Evolutionary conservation across 2,113 vertebrate species (phyloP), one percentile per base, ranked within the genome.

Genomic region (Prochilodus magdalenae): DNA sequence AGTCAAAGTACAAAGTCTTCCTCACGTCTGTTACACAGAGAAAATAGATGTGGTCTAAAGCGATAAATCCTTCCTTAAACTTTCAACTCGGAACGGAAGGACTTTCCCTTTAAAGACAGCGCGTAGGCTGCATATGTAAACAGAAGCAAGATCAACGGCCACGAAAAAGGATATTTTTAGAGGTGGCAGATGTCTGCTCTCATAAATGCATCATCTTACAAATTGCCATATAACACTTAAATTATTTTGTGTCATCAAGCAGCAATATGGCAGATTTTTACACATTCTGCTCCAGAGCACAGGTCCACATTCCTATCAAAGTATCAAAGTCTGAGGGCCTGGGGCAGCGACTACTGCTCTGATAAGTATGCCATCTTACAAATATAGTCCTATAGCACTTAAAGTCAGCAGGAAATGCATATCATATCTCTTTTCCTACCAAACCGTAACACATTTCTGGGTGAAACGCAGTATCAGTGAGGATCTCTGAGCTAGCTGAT

Each of bases 251-350:
- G 30, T 49, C 70, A 73, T 62, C 51, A 15, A 30, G 12, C 53
- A 20, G 33, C 5, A 55, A 65, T 27, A 16, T 4, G 10, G 15
- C 55, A 51, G 22, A 65, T 51, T 16, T 26, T 51, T 15, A 75
- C 29, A 75, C 29, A 75, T 75, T 59, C n/a, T 49, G 29, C 73
- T 63, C 67, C 5, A 22, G 1, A 75, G 62, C 40, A 44, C 72
- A 55, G 65, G 63, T 53, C 53, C 62, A 77, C 33, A 76, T 51
- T 70, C 16, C 73, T 62, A 76, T 82, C 6, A 60, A 82, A 75
- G 49, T 44, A 65, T 76, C 73, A 70, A 76, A 82, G 80, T 76
- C 73, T 62, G 66, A 71, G 71, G 73, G 73, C 80, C 65, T 18
- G 66, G 67, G 73, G 80, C 73, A 77, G 65, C 11, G 40, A n/a